Conservation (phyloP, 2,888 invertebrate genomes). For the Nymphalis c-album region DNA sequence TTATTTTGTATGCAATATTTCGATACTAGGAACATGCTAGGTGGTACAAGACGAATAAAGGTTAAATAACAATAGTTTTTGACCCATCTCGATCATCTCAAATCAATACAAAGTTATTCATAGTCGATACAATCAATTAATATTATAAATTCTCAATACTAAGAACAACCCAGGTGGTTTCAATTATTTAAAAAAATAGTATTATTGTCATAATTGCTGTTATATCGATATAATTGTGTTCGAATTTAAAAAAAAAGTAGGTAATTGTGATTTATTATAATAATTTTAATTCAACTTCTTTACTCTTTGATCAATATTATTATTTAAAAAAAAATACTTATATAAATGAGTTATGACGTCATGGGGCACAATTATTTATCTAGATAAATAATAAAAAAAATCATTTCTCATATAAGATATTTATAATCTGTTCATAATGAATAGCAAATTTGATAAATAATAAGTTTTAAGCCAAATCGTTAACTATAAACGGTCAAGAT, state of each 20-base stretch:
- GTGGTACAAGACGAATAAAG: constrained; percentile 12
- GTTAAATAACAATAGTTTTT: constrained; percentile 15
- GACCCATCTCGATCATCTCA: constrained; percentile 9
- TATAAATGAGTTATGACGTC: too few relatives aligned
- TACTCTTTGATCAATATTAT: too few relatives aligned
- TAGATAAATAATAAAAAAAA: too few relatives aligned
- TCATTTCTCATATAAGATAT: too few relatives aligned
- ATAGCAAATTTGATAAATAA: too few relatives aligned
- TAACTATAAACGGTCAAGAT: too few relatives aligned
- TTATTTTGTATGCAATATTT: neutral
- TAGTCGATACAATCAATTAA: constrained; percentile 5
- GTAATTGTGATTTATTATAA: too few relatives aligned
- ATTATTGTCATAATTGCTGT: neutral
- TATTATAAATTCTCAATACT: constrained; percentile 29
- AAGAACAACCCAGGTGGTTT: constrained; percentile 24
- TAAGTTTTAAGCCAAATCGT: too few relatives aligned
- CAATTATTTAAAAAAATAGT: neutral
- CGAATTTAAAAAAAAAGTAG: neutral
- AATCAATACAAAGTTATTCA: constrained; percentile 17
- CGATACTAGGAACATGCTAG: constrained; percentile 13
- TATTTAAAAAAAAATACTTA: too few relatives aligned
- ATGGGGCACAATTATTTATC: too few relatives aligned
- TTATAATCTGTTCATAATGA: too few relatives aligned
- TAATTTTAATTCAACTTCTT: too few relatives aligned
- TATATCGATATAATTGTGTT: neutral